Percentiles rank a stretch among this genome's conserved stretches.
These are phyloP conservation scores for Sericinus montela DNA, from an alignment of 2,888 invertebrate genomes.

Conservation along the genomic window DNA sequence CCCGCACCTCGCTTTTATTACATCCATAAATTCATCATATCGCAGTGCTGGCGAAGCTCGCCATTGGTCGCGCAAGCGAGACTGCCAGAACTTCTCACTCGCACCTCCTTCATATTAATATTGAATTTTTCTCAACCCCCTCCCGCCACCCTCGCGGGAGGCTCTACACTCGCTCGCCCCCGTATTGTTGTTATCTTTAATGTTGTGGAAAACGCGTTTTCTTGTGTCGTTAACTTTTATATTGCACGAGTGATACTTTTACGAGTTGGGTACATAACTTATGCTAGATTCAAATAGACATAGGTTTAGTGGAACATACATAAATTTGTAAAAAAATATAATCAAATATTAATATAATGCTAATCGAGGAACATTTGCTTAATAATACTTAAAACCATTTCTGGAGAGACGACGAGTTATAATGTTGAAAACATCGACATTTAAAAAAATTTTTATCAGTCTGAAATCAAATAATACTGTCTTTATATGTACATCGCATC, in stretches of 20 bases:
- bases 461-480: too few relatives aligned
- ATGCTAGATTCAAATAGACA: constrained; percentile 34
- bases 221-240: constrained; percentile 80
- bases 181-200: constrained; percentile 80
- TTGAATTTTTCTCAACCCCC: constrained; percentile 86
- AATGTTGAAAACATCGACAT: too few relatives aligned
- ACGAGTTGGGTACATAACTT: constrained; percentile 75
- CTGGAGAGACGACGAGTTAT: too few relatives aligned
- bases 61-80: constrained; percentile 78
- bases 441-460: too few relatives aligned
- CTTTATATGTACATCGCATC: too few relatives aligned
- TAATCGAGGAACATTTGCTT: too few relatives aligned
- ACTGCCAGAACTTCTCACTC: constrained; percentile 73
- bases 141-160: constrained; percentile 75
- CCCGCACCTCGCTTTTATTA: constrained; percentile 84
- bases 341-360: too few relatives aligned
- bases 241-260: constrained; percentile 79
- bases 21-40: constrained; percentile 92
- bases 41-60: constrained; percentile 73
- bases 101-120: constrained; percentile 88
- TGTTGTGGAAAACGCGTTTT: constrained; percentile 80
- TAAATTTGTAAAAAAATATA: neutral
- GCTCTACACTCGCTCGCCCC: constrained; percentile 77
- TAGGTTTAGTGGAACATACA: constrained; percentile 13
- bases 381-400: too few relatives aligned